Evolutionary conservation across 2,888 invertebrate genomes (phyloP), one percentile per base, ranked within the genome.

Genomic region (Eupithecia insigniata): DNA sequence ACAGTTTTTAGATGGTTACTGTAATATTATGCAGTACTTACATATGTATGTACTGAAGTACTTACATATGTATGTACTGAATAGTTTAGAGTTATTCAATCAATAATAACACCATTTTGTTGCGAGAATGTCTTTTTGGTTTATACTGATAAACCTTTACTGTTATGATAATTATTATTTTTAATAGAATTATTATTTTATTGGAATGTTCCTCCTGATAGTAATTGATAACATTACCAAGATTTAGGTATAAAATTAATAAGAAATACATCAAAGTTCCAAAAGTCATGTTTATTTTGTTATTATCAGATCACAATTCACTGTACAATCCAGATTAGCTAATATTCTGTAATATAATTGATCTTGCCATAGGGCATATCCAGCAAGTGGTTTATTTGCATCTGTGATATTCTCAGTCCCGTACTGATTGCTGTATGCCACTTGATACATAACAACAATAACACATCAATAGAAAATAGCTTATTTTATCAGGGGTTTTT

Each of bases 391-490:
- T 84, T 85, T 88, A 85, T 89, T 87, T 87, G 89, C 89, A 90
- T 89, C 93, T 93, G 93, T 93, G 93, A 93, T 94, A 94, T 90
- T 91, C 85, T 88, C 90, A 92, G 92, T 92, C 85, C 84, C 65
- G 81, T 89, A 84, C 91, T 92, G 91, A 89, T 85, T 89, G 89
- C 87, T 86, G 30, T 85, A 85, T 83, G 86, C 90, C 89, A 88
- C 89, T 89, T 83, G 69, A 67, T 55, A n/a, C n/a, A n/a, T n/a
- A n/a, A n/a, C 43, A 66, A 39, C 32, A 65, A 61, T 62, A 69
- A 30, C 26, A 62, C 58, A 66, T n/a, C 55, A 61, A 65, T 28
- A 69, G 36, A 66, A 55, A 34, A 22, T 22, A 22, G n/a, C 51
- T 22, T 66, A 30, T 18, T n/a, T 46, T 1, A 46, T 22, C 22